Evolutionary conservation across 2,113 vertebrate genomes (phyloP).

Genomic region (Donacobius atricapilla): DNA sequence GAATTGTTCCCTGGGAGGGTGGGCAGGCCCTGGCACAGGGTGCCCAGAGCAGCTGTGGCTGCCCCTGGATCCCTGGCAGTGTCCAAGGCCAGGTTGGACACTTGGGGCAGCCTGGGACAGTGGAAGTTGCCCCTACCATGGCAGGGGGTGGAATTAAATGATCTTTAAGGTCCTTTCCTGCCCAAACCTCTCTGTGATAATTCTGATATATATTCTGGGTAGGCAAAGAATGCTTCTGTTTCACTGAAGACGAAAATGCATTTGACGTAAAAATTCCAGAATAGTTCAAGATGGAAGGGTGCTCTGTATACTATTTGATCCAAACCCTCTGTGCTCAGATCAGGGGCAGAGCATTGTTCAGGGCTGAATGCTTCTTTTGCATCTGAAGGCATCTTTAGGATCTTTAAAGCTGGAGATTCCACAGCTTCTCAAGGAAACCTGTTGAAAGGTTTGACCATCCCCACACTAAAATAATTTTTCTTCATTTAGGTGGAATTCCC

Average conservation of each 20-base stretch:
- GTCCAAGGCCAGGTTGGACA: not conserved
- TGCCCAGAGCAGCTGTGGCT: not conserved
- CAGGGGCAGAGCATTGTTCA: not conserved
- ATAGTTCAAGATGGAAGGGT: not conserved
- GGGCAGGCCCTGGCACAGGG: not conserved
- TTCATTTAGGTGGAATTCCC: not conserved
- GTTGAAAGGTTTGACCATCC: not conserved
- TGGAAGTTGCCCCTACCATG: not conserved
- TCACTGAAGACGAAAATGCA: not conserved
- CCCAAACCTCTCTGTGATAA: not conserved
- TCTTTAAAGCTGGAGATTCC: not conserved
- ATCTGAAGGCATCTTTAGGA: not conserved
- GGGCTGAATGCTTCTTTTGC: not conserved
- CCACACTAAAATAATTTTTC: not conserved
- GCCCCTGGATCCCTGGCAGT: not conserved
- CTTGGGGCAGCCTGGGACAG: not conserved
- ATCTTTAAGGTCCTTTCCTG: not conserved
- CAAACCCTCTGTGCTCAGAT: not conserved
- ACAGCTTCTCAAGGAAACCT: not conserved
- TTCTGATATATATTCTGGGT: not conserved
- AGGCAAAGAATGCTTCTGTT: not conserved
- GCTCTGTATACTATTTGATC: not conserved
- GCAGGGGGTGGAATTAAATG: accelerated
- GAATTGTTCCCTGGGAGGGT: not conserved
- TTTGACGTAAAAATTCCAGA: not conserved